Percentiles rank a stretch among this genome's conserved stretches.
Evolutionary conservation across 2,113 vertebrate genomes (phyloP).

Genomic region (Gobio gobio): DNA sequence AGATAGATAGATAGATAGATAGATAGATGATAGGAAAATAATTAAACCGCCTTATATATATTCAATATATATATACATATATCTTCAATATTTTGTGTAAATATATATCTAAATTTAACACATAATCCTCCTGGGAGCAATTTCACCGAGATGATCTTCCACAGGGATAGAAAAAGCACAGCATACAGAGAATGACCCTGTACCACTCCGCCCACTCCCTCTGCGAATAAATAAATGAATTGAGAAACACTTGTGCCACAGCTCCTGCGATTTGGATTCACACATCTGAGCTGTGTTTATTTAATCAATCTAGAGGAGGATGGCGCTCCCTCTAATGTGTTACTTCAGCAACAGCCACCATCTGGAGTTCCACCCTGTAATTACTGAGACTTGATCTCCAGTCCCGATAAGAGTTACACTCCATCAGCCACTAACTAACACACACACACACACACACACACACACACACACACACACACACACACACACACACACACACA

Average conservation of each 20-base stretch:
- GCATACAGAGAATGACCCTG: not conserved
- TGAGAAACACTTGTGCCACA: constrained; percentile 21
- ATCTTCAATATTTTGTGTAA: not conserved
- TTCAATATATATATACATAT: not conserved
- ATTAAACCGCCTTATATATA: not conserved
- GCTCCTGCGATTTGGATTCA: not conserved
- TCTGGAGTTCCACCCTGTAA: constrained; percentile 33
- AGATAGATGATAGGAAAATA: not conserved
- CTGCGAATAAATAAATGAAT: not conserved
- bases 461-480: no score
- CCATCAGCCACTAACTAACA: constrained; percentile 43
- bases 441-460: not conserved
- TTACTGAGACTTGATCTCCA: constrained; percentile 43
- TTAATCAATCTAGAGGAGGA: constrained; percentile 35
- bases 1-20: no score
- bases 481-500: no score
- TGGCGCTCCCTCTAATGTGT: constrained; percentile 25
- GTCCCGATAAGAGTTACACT: constrained; percentile 23
- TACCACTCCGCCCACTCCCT: not conserved
- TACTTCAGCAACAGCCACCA: constrained; percentile 28
- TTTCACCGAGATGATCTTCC: not conserved
- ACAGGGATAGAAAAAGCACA: not conserved
- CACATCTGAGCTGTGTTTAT: constrained; percentile 38
- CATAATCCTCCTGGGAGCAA: not conserved
- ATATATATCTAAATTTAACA: not conserved